These are phyloP conservation scores for Hemiprocne comata DNA, from an alignment of 2,113 vertebrate species.

Conservation along the genomic window DNA sequence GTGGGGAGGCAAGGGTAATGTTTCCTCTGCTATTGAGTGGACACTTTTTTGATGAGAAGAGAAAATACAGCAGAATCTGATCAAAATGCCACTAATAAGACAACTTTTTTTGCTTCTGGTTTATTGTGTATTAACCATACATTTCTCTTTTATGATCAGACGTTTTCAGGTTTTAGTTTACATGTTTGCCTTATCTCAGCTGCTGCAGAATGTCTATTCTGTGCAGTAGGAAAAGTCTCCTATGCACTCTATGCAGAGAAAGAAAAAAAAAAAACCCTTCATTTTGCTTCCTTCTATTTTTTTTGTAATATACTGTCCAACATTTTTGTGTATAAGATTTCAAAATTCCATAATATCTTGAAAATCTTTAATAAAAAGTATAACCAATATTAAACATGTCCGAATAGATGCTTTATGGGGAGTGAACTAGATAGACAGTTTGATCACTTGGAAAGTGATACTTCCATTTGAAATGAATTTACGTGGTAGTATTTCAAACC, in stretches of 20 bases:
- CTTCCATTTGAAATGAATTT: constrained; percentile 62
- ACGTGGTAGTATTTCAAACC: constrained; percentile 59
- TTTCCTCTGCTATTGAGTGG: neutral
- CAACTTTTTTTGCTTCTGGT: neutral
- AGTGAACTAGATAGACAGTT: constrained; percentile 54
- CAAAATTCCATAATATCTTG: neutral
- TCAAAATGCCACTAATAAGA: neutral
- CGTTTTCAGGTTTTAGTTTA: neutral
- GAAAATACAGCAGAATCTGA: neutral
- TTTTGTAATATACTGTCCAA: neutral
- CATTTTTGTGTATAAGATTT: neutral
- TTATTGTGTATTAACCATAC: neutral
- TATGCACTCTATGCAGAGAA: neutral
- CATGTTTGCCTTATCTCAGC: neutral
- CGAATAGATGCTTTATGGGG: constrained; percentile 55
- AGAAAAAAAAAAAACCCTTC: neutral
- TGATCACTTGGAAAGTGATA: constrained; percentile 61
- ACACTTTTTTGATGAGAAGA: neutral
- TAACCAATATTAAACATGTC: constrained; percentile 8
- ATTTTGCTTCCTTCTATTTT: neutral
- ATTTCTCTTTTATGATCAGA: neutral
- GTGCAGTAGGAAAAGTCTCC: neutral
- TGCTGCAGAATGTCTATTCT: neutral
- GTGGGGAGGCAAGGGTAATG: neutral
- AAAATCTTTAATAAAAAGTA: constrained; percentile 45